These are phyloP conservation scores for Cosmorhoe ocellata DNA, from an alignment of 2,888 invertebrate genomes.

Conservation along the genomic window DNA sequence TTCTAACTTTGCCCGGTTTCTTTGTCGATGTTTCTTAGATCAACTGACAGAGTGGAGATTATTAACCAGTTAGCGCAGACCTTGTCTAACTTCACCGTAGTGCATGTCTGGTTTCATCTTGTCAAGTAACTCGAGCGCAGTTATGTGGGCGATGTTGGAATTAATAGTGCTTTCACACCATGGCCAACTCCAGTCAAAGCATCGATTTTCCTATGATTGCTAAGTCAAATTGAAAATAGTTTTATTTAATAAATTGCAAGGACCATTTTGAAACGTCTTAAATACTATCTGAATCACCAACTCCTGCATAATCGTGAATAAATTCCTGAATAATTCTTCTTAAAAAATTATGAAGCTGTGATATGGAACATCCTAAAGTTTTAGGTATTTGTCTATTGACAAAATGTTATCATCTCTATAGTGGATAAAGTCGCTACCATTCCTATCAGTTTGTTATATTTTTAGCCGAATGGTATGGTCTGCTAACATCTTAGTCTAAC, in stretches of 20 bases:
- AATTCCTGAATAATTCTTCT: no score
- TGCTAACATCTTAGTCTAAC: slow-evolving; percentile 10
- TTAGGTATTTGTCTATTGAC: no score
- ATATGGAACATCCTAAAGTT: no score
- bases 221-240: no score
- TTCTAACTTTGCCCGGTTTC: not conserved
- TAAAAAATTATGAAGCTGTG: no score
- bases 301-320: no score
- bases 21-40: slow-evolving; percentile 10
- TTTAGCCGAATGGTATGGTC: not conserved
- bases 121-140: slow-evolving; percentile 16
- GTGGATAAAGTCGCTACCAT: no score
- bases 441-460: not conserved
- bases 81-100: slow-evolving; percentile 7
- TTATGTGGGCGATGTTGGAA: slow-evolving; percentile 4
- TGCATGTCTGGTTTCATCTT: slow-evolving; percentile 19
- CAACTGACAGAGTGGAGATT: slow-evolving; percentile 5
- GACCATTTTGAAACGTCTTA: no score
- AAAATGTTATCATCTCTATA: no score
- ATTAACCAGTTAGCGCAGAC: slow-evolving; percentile 21
- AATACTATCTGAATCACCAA: no score
- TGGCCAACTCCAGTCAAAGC: not conserved
- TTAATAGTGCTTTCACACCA: not conserved
- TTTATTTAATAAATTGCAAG: no score
- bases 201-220: not conserved